Conservation (phyloP, 1,140 invertebrate species). For the Carposina sasakii region DNA sequence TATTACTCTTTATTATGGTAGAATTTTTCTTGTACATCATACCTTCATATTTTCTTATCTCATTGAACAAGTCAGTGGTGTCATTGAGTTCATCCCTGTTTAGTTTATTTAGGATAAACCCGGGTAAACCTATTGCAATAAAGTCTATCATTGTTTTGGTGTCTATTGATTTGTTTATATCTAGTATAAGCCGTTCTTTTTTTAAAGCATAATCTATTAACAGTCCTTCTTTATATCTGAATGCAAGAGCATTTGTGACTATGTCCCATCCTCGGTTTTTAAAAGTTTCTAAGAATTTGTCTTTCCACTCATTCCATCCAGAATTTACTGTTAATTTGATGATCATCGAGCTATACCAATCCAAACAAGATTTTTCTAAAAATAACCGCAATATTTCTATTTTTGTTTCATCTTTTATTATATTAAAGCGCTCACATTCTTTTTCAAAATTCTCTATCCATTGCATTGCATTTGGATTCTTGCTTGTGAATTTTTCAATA, state of each 20-base stretch:
- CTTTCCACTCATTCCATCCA: slow-evolving; percentile 30
- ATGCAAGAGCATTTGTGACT: slow-evolving; percentile 28
- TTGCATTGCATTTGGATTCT: too few relatives aligned
- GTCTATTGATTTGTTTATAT: slow-evolving; percentile 30
- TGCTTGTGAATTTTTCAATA: too few relatives aligned
- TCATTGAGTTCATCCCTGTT: slow-evolving; percentile 20
- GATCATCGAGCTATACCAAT: too few relatives aligned
- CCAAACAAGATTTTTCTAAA: too few relatives aligned
- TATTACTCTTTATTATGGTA: too few relatives aligned
- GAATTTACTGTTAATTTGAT: slow-evolving; percentile 23
- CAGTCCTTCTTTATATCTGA: slow-evolving; percentile 34
- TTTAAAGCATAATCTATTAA: slow-evolving; percentile 41
- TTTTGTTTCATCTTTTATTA: too few relatives aligned
- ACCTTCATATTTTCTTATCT: slow-evolving; percentile 28
- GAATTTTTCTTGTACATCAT: too few relatives aligned
- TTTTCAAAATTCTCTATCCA: too few relatives aligned
- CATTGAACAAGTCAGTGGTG: slow-evolving; percentile 31
- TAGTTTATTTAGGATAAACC: slow-evolving; percentile 31
- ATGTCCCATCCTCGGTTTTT: slow-evolving; percentile 27
- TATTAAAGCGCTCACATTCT: too few relatives aligned
- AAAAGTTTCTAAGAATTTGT: slow-evolving; percentile 29
- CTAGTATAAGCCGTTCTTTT: slow-evolving; percentile 39
- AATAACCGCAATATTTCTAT: too few relatives aligned
- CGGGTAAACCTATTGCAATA: slow-evolving; percentile 34
- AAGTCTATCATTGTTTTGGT: slow-evolving; percentile 28